Conservation (phyloP, 2,797 vertebrate species). For the Carcharodon carcharias region DNA sequence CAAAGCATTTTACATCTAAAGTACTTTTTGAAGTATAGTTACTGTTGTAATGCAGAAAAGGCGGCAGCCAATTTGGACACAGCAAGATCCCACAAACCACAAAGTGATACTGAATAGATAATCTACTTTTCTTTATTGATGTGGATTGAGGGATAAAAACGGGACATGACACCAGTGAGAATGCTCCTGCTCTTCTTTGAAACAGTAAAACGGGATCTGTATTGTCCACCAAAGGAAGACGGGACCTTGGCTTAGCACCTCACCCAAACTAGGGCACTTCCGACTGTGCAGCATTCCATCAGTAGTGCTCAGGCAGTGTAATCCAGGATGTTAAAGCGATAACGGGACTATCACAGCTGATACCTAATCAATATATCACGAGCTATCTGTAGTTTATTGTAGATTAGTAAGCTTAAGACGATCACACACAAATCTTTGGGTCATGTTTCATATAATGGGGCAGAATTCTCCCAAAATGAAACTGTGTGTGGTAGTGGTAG, state of each 20-base stretch:
- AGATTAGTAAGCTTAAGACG: neutral
- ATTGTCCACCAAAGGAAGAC: neutral
- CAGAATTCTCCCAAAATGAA: too few species aligned
- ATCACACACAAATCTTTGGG: neutral
- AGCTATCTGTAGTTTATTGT: neutral
- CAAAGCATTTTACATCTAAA: neutral
- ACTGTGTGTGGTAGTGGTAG: too few species aligned
- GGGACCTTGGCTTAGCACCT: neutral
- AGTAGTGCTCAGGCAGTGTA: neutral
- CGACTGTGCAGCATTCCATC: neutral
- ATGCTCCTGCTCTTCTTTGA: neutral
- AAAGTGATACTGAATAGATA: neutral
- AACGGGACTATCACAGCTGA: neutral
- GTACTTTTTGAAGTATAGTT: neutral
- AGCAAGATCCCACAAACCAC: neutral
- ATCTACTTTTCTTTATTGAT: neutral
- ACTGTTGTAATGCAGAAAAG: neutral
- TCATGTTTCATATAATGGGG: neutral
- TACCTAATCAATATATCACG: neutral
- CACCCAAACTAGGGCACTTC: neutral
- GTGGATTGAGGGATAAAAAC: neutral
- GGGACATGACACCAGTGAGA: neutral
- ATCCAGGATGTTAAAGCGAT: neutral
- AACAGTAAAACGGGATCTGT: neutral
- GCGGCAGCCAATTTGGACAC: neutral